Base-by-base conservation (phyloP, 2,888 invertebrate species). In the Drosophila niveifrons region DNA sequence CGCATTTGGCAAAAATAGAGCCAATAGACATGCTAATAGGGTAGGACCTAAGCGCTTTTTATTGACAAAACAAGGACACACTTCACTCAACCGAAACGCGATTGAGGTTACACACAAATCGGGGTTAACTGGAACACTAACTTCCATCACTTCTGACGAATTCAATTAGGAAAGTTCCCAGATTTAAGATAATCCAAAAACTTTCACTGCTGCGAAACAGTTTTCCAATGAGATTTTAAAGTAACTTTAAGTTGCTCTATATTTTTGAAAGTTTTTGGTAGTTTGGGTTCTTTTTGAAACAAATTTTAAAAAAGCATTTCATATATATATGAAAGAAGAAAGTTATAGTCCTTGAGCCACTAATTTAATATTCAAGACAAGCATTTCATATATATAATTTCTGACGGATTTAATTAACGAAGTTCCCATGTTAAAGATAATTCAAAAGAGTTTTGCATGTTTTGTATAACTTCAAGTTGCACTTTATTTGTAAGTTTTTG, bases 51-150 rank as follows among this genome's bases (percentile, higher is more conserved):
- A 48, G 39, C 62, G 15, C 3, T 41, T 70, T 75, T 75, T 78
- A 80, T 80, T 80, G 80, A 80, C 73, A 71, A 80, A 80, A 80
- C 78, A 71, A 36, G 43, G 36, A 36, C 11, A 13, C 2, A 4
- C 28, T 39, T 11, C 1, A 23, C 64, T 47, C 62, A 76, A 66
- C 31, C 51, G 3, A 39, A 65, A 36, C 17, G 39, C 18, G 1
- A 76, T 73, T 73, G 41, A 52, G 52, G 46, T 10, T 56, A 47
- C 23, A 47, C 23, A 23, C 18, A 15, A 34, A 51, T 51, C 34
- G 23, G 46, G 62, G 47, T 53, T 58, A 48, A 13, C 15, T 17
- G 0, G 15, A 28, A n/a, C 34, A 15, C 39, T 18, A 18, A 18
- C 34, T 50, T 50, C 8, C 15, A 17, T n/a, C 34, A 39, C 13